Evolutionary conservation across 2,113 vertebrate genomes (phyloP).

Genomic region (Mobula birostris): DNA sequence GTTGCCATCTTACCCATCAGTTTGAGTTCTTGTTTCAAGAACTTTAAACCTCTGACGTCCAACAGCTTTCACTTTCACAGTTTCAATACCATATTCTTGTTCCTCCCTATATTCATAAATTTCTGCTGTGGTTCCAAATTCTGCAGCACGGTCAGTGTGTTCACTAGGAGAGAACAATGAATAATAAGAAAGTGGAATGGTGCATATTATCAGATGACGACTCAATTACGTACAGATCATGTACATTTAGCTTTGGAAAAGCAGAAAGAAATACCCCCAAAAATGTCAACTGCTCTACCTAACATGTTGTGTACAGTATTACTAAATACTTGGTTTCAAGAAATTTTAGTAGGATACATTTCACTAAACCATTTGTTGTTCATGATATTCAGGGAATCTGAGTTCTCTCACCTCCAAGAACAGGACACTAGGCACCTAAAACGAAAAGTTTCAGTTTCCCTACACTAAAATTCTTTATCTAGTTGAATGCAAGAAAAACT

Average conservation of each 20-base stretch:
- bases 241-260: background rate
- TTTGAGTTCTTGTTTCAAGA: slow-evolving; percentile 87
- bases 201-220: background rate
- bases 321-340: background rate
- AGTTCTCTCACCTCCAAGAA: background rate
- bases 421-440: background rate
- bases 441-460: background rate
- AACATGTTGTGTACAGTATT: background rate
- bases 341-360: background rate
- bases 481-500: background rate
- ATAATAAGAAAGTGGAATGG: background rate
- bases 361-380: background rate
- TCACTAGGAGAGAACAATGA: slow-evolving; percentile 54
- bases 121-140: slow-evolving; percentile 93
- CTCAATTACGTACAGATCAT: too few species aligned
- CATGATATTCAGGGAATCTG: background rate
- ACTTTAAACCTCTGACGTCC: slow-evolving; percentile 94
- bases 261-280: background rate
- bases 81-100: slow-evolving; percentile 89
- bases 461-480: background rate
- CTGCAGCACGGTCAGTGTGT: slow-evolving; percentile 65
- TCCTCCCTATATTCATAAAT: slow-evolving; percentile 94
- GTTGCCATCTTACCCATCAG: slow-evolving; percentile 76
- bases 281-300: background rate
- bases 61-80: slow-evolving; percentile 93